Evolutionary conservation across 2,113 vertebrate species (phyloP), one percentile per base, ranked within the genome.

Genomic region (Silurus asotus): DNA sequence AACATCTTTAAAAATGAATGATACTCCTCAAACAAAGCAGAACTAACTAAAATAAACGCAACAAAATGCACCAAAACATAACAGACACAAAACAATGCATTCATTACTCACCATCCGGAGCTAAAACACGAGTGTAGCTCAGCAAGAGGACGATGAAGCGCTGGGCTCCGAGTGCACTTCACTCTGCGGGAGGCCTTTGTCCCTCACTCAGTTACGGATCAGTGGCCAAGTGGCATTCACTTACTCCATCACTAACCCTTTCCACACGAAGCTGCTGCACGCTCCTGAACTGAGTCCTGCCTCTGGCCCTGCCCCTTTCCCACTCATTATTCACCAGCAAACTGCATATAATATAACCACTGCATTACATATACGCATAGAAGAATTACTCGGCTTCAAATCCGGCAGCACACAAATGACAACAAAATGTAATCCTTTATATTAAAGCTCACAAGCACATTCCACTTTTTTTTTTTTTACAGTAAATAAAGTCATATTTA

Each of bases 181-280:
- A 62, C 87, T 75, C 87, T 84, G 86, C 87, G 37, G 90, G 92
- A 89, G 83, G 80, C 64, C 86, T 93, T 91, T 93, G 92, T 93
- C 88, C 90, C 83, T 69, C 86, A 88, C 85, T 92, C 91, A 90
- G 86, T 88, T 87, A 92, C 86, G 92, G 88, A 89, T 88, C 89
- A 93, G 83, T 90, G 92, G 81, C 87, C 82, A 88, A 85, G 87
- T 90, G 89, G 87, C 91, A 94, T 92, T 93, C 87, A 90, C 88
- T 81, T 37, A 58, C 84, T 89, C 87, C 88, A 81, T 86, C 65
- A 84, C 86, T 64, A 59, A 79, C 82, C 28, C 65, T 8, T 64
- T 25, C 69, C 62, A 28, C 59, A 78, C 58, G 23, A 76, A 65
- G 51, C 78, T 83, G 61, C 8, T 72, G 79, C 84, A 77, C 25